These are phyloP conservation scores for Autographa pulchrina DNA, from an alignment of 2,888 invertebrate genomes.

Conservation along the genomic window DNA sequence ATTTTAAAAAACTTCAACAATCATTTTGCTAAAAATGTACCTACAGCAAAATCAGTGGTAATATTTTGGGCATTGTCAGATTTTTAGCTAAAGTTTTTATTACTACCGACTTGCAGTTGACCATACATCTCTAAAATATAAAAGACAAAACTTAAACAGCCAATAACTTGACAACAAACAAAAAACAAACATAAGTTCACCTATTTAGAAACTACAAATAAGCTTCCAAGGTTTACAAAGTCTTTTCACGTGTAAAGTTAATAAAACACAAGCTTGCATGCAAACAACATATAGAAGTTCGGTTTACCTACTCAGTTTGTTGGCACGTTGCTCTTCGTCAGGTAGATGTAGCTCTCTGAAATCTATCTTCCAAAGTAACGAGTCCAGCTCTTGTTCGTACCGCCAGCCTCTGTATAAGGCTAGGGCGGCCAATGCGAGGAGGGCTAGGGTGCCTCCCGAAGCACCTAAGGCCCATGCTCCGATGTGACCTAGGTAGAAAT, in stretches of 20 bases:
- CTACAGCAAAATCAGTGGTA: neutral
- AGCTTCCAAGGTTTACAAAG: neutral
- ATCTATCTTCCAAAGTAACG: conserved; percentile 98
- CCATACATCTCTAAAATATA: too few relatives aligned
- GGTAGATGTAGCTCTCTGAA: conserved; percentile 95
- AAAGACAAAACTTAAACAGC: too few relatives aligned
- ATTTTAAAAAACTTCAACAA: neutral
- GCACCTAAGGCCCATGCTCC: conserved; percentile 95
- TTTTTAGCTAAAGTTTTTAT: too few relatives aligned
- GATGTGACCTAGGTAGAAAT: conserved; percentile 95
- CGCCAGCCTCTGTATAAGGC: conserved; percentile 97
- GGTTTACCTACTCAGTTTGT: conserved; percentile 89
- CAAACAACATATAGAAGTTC: conserved; percentile 83
- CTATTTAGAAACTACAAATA: too few relatives aligned
- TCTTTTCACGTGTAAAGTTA: conserved; percentile 13
- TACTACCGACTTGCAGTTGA: too few relatives aligned
- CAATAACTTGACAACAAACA: too few relatives aligned
- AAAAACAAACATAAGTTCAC: too few relatives aligned
- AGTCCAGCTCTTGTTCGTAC: conserved; percentile 98
- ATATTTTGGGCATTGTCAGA: too few relatives aligned
- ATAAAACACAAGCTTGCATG: conserved; percentile 63
- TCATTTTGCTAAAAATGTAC: neutral
- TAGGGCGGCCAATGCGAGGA: conserved; percentile 92
- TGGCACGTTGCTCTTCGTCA: conserved; percentile 83
- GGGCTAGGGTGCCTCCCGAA: conserved; percentile 92